phyloP scores from a whole-genome alignment of 2,797 vertebrate genomes.

The Sphenodon punctatus region DNA sequence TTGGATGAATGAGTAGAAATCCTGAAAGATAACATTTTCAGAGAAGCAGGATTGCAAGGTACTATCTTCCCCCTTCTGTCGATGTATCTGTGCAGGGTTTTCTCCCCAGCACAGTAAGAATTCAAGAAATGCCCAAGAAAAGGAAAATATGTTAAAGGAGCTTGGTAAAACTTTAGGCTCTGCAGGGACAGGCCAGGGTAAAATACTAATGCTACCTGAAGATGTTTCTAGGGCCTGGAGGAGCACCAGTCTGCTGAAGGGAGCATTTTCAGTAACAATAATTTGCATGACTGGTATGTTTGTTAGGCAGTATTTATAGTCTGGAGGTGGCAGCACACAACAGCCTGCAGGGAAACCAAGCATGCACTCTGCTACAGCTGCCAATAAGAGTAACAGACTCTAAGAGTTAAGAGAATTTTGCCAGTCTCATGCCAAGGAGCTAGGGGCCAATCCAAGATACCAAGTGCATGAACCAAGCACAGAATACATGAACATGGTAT shows the following conservation, averaged over 20 bases:
- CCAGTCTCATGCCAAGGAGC: not conserved
- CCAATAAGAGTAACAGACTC: not conserved
- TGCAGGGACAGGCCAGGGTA: not conserved
- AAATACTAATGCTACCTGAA: not conserved
- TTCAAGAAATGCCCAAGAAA: not conserved
- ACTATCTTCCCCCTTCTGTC: not conserved
- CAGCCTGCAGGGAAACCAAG: not conserved
- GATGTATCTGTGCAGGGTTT: fast-evolving
- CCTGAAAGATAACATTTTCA: not conserved
- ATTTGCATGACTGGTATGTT: not conserved
- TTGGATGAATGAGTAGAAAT: not conserved
- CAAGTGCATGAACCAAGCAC: too few relatives aligned
- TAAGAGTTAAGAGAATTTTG: not conserved
- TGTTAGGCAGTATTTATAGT: not conserved
- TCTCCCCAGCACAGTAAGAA: not conserved
- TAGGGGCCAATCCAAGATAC: too few relatives aligned
- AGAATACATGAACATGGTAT: too few relatives aligned
- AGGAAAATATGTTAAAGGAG: not conserved
- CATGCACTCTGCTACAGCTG: not conserved
- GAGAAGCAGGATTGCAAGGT: fast-evolving
- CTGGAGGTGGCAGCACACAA: not conserved
- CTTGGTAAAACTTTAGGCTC: not conserved
- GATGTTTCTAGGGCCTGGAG: not conserved
- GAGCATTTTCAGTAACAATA: too few relatives aligned
- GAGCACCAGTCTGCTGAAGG: too few relatives aligned